Conservation (phyloP, 2,888 invertebrate species). For the Plemyria rubiginata region DNA sequence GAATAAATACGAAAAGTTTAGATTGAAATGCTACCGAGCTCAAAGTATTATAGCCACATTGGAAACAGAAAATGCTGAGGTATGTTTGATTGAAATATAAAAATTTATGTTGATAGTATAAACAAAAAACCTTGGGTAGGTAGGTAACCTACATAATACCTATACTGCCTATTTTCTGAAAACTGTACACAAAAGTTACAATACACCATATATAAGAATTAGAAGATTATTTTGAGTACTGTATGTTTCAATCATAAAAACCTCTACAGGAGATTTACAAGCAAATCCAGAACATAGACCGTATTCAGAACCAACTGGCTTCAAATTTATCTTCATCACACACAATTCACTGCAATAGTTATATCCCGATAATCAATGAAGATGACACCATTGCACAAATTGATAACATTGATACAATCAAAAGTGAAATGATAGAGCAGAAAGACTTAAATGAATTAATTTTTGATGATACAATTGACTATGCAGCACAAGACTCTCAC, state of each 20-base stretch:
- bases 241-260: too few species aligned
- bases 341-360: slow-evolving; percentile 1
- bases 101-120: not conserved
- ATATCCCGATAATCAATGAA: not conserved
- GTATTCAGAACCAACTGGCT: slow-evolving; percentile 1
- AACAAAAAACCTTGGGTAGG: too few species aligned
- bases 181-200: too few species aligned
- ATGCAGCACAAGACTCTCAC: not conserved
- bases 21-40: slow-evolving; percentile 9
- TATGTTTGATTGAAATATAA: not conserved
- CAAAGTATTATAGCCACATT: slow-evolving; percentile 10
- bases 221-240: too few species aligned
- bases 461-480: not conserved
- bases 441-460: not conserved
- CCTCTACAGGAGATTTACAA: slow-evolving; percentile 12
- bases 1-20: slow-evolving; percentile 12
- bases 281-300: slow-evolving; percentile 3
- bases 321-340: slow-evolving; percentile 9
- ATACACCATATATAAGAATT: too few species aligned
- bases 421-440: not conserved
- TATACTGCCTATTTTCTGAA: too few species aligned
- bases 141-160: too few species aligned
- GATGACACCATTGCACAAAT: not conserved
- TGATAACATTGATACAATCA: not conserved
- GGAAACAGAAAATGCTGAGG: slow-evolving; percentile 1